Evolutionary conservation across 2,888 invertebrate species (phyloP), one percentile per base, ranked within the genome.

Genomic region (Lepidochrysops patricia): DNA sequence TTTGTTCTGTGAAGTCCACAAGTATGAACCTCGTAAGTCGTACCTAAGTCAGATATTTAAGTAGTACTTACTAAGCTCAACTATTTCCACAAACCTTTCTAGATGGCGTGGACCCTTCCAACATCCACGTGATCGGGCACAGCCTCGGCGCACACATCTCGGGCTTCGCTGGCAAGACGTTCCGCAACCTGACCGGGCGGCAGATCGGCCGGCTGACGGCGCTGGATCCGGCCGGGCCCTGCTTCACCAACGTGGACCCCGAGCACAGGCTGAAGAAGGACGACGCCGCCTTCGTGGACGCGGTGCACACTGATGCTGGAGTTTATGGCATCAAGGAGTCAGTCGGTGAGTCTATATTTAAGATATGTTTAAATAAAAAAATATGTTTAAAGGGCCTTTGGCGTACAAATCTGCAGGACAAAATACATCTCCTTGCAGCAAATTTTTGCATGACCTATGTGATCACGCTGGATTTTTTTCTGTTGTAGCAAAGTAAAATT

Each of bases 201-300:
- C 63, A 57, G 12, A 65, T 87, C 0, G 82, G 82, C 23, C 73
- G 86, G 57, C 80, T 88, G 57, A 70, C 84, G 3, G 80, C 79
- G 0, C 67, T 89, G 63, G 88, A 89, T 70, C 88, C 88, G 0
- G 88, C 88, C 0, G 88, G 88, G 0, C 88, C 88, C 0, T 88
- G 88, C 75, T 89, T 86, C 75, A 74, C 75, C 49, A 64, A 78
- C 29, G 68, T 85, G 0, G 73, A 76, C 0, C 62, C 67, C 0
- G 69, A 70, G 0, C 37, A 80, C 3, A 62, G 80, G 48, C 70
- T 89, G 4, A 70, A 75, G 57, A 49, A 63, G 0, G 66, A 75
- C 0, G 87, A 88, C 54, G 89, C 86, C 0, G 68, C 66, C 0
- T 87, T 75, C 50, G 85, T 88, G 0, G 84, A 84, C 52, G 80